phyloP scores from a whole-genome alignment of 2,888 invertebrate genomes.

The Furcula furcula region DNA sequence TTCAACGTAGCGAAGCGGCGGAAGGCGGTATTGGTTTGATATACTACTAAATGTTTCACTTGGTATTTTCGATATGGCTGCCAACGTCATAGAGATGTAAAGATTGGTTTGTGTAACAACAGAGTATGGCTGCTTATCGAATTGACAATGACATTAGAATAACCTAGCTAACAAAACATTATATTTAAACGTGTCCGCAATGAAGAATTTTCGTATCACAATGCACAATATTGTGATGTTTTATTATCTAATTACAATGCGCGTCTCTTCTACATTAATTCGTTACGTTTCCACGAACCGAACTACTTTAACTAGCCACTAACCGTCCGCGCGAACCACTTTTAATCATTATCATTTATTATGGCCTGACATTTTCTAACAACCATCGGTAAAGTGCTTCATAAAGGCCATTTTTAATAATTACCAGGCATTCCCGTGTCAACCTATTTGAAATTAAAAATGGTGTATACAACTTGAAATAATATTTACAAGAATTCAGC shows the following conservation, averaged over 20 bases:
- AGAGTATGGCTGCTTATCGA: background rate
- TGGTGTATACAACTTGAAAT: too few relatives aligned
- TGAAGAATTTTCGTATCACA: background rate
- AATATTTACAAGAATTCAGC: too few relatives aligned
- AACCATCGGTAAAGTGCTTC: too few relatives aligned
- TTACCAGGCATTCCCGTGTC: too few relatives aligned
- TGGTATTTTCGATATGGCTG: too few relatives aligned
- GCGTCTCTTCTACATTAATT: conserved; percentile 24
- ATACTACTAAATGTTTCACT: too few relatives aligned
- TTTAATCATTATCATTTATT: conserved; percentile 18
- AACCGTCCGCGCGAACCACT: conserved; percentile 37
- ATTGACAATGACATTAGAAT: background rate
- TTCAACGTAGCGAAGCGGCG: too few relatives aligned
- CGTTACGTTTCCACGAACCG: conserved; percentile 31
- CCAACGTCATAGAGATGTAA: too few relatives aligned
- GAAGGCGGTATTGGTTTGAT: too few relatives aligned
- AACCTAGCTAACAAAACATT: background rate
- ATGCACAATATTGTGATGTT: conserved; percentile 13
- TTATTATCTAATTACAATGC: conserved; percentile 15
- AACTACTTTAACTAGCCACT: conserved; percentile 43
- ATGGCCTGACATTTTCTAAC: conserved; percentile 21
- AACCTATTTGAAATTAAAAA: too few relatives aligned
- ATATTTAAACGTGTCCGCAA: too few relatives aligned
- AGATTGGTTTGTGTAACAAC: background rate
- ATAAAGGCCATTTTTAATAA: conserved; percentile 3